Conservation (phyloP, 1,140 invertebrate species). For the Anoplophora glabripennis region DNA sequence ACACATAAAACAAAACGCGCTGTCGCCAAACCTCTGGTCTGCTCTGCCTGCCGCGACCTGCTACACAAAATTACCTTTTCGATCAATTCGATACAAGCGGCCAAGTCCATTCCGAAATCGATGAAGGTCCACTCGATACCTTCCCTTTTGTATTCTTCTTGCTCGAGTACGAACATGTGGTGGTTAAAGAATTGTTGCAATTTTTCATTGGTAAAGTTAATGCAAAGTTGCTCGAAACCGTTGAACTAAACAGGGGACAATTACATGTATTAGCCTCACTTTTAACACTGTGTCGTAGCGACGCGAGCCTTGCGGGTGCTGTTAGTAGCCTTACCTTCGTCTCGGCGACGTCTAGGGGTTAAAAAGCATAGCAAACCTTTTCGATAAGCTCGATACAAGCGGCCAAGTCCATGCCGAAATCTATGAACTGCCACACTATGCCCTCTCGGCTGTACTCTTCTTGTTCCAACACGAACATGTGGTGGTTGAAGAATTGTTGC, state of each 20-base stretch:
- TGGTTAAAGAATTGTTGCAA: conserved; percentile 98
- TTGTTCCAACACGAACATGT: conserved; percentile 97
- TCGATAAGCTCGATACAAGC: conserved; percentile 96
- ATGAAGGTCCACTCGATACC: conserved; percentile 95
- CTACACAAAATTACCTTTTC: conserved; percentile 76
- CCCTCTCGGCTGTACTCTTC: conserved; percentile 94
- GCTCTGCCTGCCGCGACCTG: not conserved
- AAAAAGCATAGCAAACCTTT: conserved; percentile 65
- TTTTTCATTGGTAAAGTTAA: conserved; percentile 98
- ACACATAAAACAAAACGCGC: not conserved
- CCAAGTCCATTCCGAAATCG: conserved; percentile 97
- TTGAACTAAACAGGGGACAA: conserved; percentile 70
- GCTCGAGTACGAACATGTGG: conserved; percentile 97
- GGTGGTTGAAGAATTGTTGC: conserved; percentile 97
- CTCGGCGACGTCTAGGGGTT: not conserved
- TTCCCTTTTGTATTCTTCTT: conserved; percentile 95
- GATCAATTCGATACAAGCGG: conserved; percentile 95
- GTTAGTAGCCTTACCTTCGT: conserved; percentile 6
- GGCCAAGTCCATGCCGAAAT: conserved; percentile 96
- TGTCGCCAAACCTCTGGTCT: conserved; percentile 1
- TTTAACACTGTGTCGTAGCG: not conserved
- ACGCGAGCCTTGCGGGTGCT: not conserved
- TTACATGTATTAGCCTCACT: conserved; percentile 11
- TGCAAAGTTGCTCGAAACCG: conserved; percentile 98
- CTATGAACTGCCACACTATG: conserved; percentile 93